These are phyloP conservation scores for Philypnodon macrostomus DNA, from an alignment of 2,797 vertebrate genomes.

Conservation along the genomic window DNA sequence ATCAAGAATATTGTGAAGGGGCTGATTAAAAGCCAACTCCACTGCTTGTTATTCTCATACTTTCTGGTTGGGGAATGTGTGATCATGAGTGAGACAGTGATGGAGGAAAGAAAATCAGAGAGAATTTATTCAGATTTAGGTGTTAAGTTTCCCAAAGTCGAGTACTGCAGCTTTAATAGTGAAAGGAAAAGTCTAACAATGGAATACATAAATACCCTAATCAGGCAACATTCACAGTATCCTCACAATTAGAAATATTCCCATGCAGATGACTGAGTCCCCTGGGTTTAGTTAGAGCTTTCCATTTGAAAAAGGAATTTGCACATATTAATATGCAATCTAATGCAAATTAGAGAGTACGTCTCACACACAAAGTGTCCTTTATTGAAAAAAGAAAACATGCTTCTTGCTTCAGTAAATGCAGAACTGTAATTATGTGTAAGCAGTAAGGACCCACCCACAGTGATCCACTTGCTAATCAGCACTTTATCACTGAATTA, in stretches of 20 bases:
- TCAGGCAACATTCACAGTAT: constrained; percentile 30
- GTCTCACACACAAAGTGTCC: constrained; percentile 38
- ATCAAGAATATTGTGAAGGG: too few species aligned
- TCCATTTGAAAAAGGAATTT: constrained; percentile 48
- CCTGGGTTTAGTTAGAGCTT: constrained; percentile 38
- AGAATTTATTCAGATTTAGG: too few species aligned
- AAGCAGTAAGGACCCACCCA: constrained; percentile 28
- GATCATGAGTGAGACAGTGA: too few species aligned
- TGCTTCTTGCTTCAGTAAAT: constrained; percentile 28
- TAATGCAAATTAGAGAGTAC: constrained; percentile 48
- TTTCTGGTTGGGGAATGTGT: too few species aligned
- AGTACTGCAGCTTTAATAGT: too few species aligned
- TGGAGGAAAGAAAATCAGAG: too few species aligned
- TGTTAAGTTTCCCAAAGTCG: too few species aligned
- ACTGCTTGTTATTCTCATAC: too few species aligned
- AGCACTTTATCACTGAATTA: constrained; percentile 32
- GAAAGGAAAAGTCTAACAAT: too few species aligned
- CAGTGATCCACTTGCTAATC: constrained; percentile 28
- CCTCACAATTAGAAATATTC: constrained; percentile 25
- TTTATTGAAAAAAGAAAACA: constrained; percentile 35
- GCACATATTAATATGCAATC: constrained; percentile 58
- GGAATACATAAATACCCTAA: constrained; percentile 23
- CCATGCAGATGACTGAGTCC: constrained; percentile 33
- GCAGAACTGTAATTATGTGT: constrained; percentile 30
- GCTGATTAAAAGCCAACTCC: too few species aligned